These are phyloP conservation scores for Rhaphigaster nebulosa DNA, from an alignment of 2,888 invertebrate species.

Conservation along the genomic window DNA sequence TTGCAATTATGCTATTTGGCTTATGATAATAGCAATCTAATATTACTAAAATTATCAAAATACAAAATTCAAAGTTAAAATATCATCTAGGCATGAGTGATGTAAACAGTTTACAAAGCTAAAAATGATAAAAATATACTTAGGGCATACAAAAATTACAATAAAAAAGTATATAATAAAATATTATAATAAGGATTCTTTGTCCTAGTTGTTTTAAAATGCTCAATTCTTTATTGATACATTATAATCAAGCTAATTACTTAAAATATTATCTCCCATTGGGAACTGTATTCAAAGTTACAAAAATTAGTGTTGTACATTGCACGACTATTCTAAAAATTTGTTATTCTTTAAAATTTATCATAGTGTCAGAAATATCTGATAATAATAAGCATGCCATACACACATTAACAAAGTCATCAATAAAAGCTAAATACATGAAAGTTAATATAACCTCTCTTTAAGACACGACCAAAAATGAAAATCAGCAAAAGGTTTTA, in stretches of 20 bases:
- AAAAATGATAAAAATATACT: slow-evolving; percentile 47
- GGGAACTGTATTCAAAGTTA: slow-evolving; percentile 20
- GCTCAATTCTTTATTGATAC: not conserved
- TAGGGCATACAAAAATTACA: slow-evolving; percentile 51
- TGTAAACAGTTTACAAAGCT: slow-evolving; percentile 51
- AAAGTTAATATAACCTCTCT: not conserved
- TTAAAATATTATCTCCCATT: slow-evolving; percentile 32
- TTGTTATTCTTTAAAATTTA: not conserved
- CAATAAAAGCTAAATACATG: slow-evolving; percentile 23
- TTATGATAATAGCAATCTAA: slow-evolving; percentile 55
- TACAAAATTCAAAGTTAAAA: slow-evolving; percentile 50
- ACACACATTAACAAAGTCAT: slow-evolving; percentile 1
- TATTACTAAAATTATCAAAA: slow-evolving; percentile 38
- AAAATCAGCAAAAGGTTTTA: not conserved
- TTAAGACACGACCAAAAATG: not conserved
- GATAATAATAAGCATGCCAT: slow-evolving; percentile 15
- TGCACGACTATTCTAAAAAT: slow-evolving; percentile 24
- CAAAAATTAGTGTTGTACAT: slow-evolving; percentile 17
- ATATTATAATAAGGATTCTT: slow-evolving; percentile 32
- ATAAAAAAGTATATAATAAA: slow-evolving; percentile 55
- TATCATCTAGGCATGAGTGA: slow-evolving; percentile 55
- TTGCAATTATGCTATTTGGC: slow-evolving; percentile 45
- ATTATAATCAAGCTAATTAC: slow-evolving; percentile 33
- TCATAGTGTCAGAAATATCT: not conserved
- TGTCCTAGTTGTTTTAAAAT: slow-evolving; percentile 35